Conservation (phyloP, 2,113 vertebrate species). For the Uropsilus gracilis region DNA sequence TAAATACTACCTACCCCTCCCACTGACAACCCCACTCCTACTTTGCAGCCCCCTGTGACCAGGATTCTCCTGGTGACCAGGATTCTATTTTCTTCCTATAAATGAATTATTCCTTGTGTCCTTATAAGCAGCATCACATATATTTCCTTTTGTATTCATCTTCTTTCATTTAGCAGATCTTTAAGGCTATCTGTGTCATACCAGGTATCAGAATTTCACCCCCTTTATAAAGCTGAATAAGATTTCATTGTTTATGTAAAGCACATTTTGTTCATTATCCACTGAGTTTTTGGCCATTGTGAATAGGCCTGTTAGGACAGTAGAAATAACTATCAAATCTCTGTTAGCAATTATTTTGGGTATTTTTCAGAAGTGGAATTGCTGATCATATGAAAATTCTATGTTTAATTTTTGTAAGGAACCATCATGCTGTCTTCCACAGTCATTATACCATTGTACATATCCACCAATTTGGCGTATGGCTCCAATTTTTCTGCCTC, state of each 20-base stretch:
- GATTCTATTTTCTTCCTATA: neutral
- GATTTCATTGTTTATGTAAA: neutral
- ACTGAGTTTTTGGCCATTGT: neutral
- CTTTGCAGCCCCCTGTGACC: neutral
- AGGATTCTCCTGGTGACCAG: neutral
- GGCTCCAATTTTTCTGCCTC: neutral
- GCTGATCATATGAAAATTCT: neutral
- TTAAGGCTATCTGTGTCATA: neutral
- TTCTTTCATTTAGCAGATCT: neutral
- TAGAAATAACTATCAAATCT: neutral
- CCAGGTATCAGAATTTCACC: neutral
- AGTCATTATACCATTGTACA: too few relatives aligned
- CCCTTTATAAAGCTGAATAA: neutral
- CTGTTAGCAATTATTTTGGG: neutral
- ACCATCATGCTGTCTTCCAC: neutral
- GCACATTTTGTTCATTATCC: neutral
- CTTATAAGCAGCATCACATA: neutral
- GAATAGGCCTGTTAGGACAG: neutral
- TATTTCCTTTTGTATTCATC: neutral
- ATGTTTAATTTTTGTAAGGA: neutral
- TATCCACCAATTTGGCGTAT: neutral
- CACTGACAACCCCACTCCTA: too few relatives aligned
- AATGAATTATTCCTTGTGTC: neutral
- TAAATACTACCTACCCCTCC: neutral
- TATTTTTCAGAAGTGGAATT: neutral